Evolutionary conservation across 1,140 invertebrate species (phyloP), one percentile per base, ranked within the genome.

Genomic region (Stegodyphus dumicola): DNA sequence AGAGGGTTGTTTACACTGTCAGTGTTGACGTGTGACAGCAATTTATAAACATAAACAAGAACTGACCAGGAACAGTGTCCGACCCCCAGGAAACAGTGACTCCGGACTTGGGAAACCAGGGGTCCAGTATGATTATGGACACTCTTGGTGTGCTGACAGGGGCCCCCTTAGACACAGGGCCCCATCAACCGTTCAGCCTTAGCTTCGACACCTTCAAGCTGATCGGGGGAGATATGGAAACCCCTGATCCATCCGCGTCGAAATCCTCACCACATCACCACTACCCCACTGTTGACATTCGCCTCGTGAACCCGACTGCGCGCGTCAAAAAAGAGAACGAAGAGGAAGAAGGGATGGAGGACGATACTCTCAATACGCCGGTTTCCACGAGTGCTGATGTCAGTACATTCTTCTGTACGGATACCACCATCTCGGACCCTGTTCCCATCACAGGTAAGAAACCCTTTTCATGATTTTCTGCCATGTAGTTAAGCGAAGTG

Each of bases 401-500:
- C 17, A 84, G 71, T 60, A 75, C 84, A 33, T 88, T 88, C 74
- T 88, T 88, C 79, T 86, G 74, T 65, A 84, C 79, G 65, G 86
- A 86, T 66, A 84, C 77, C 71, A 81, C 86, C 15, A 88, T 88
- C 51, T 86, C 87, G 49, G 87, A 88, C 48, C 86, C 87, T 10
- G 81, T 88, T 15, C 87, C 87, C 52, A 88, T 88, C 33, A 87
- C 87, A 88, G 87, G 87, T 88, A 56, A 75, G 86, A 9, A 15
- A 33, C 10, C 53, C 7, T 64, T 85, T 77, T 56, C 48, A 5
- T 54, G n/a, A 15, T 83, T 9, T 66, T 15, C 17, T 15, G 18
- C 15, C 64, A 64, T 17, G 13, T 60, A 17, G 6, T 53, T 74
- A 11, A 13, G 11, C 49, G 18, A 10, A 18, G 17, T 67, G 66